Base-by-base conservation (phyloP, 2,888 invertebrate species). In the Uloborus plumipes region DNA sequence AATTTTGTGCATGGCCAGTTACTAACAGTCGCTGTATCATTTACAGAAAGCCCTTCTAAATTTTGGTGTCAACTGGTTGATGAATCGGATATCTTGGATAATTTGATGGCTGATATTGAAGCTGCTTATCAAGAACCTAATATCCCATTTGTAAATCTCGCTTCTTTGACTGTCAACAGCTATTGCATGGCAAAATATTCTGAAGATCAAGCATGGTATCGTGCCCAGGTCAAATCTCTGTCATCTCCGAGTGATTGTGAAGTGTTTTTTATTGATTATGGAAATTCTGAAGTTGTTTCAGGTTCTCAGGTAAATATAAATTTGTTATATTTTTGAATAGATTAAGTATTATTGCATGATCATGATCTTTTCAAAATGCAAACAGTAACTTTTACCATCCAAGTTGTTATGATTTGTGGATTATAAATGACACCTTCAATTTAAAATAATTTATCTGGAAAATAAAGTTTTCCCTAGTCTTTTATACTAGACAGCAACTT, bases 191-290 rank as follows among this genome's bases (percentile, higher is more conserved):
- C 84, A 74, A 85, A 70, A 81, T 88, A 86, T 70, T 85, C 86
- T 16, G 87, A 84, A 64, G 87, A 88, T 80, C 83, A 86, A 22
- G 64, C 71, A 0, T 88, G 88, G 88, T 88, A 88, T 70, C 70
- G 88, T 69, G 87, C 86, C 15, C 65, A 79, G 16, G 77, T 88
- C 6, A 81, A 67, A 49, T 76, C 76, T 6, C 31, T 26, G 14
- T 18, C 11, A 9, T 15, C 65, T 51, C 61, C 9, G 13, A 47
- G 59, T 49, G 70, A 69, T 55, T 58, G 55, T 22, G 71, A 78
- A 49, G 78, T 84, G 14, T 61, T 79, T n/a, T 84, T 75, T 26
- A 58, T 84, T 50, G 84, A 84, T 61, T 84, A 84, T 74, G 84
- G 84, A 16, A 84, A 84, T 61, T 61, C 70, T 39, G 84, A 84